Evolutionary conservation across 2,888 invertebrate genomes (phyloP), one percentile per base, ranked within the genome.

Genomic region (Nemapogon koenigi): DNA sequence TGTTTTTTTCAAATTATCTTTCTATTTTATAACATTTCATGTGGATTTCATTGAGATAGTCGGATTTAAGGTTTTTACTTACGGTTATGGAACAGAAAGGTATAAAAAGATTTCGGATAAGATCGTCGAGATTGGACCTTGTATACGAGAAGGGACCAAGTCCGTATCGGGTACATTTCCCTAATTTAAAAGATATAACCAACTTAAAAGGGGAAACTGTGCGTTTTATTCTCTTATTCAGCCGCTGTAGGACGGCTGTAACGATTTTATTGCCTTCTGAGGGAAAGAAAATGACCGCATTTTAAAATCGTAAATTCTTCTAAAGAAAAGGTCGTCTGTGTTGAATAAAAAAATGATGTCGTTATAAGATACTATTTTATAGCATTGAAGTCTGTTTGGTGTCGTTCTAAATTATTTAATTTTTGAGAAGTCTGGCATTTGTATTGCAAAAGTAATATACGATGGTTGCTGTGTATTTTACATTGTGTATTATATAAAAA

Each of bases 101-200:
- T 16, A 31, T 31, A 31, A 18, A 33, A 33, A 33, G 37, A 37
- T 29, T 28, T 18, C 13, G 28, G 37, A 37, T 37, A 37, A 37
- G 37, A 29, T 33, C 6, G 29, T n/a, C 18, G 30, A 30, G 22
- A 37, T 37, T 7, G 37, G 29, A 15, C 29, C 16, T 18, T 15
- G 37, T 19, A 37, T 37, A 37, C 29, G 30, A 15, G 11, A 37
- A 29, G 37, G 37, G 28, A 26, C 16, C 13, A 29, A 29, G 19
- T 28, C 29, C 37, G n/a, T n/a, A n/a, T n/a, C n/a, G n/a, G n/a
- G n/a, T n/a, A 17, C 29, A 29, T 30, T 39, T 35, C 17, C 39
- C 39, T 35, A 35, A 35, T 39, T 35, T 39, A 39, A 39, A 39
- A 35, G 35, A 27, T 29, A 28, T 35, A 39, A 35, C 30, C 35